Percentiles rank a stretch among this genome's conserved stretches.
Evolutionary conservation across 1,140 invertebrate species (phyloP).

Genomic region (Antheraea pernyi): DNA sequence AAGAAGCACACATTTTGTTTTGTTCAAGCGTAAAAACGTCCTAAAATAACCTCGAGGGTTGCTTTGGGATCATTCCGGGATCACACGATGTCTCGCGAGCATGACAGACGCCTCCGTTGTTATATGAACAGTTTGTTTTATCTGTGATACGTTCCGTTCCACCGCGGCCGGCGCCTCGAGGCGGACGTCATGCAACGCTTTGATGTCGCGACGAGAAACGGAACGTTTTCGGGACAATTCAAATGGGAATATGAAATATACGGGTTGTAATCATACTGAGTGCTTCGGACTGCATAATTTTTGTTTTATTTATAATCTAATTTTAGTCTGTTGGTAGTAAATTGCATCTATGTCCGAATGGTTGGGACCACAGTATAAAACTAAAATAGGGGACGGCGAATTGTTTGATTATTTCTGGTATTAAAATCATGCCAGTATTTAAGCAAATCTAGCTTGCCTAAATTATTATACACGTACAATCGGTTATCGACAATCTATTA

Average conservation of each 20-base stretch:
- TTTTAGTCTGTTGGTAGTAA: too few relatives aligned
- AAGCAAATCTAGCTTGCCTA: too few relatives aligned
- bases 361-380: too few relatives aligned
- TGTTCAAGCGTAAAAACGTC: background rate
- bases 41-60: background rate
- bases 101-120: background rate
- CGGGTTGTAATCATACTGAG: background rate
- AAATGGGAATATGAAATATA: background rate
- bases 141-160: background rate
- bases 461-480: too few relatives aligned
- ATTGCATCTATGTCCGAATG: too few relatives aligned
- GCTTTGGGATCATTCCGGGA: background rate
- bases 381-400: too few relatives aligned
- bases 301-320: background rate
- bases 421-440: too few relatives aligned
- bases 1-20: background rate
- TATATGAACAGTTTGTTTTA: background rate
- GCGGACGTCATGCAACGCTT: background rate
- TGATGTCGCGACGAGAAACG: background rate
- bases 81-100: background rate
- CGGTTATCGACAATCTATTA: too few relatives aligned
- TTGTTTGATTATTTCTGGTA: too few relatives aligned
- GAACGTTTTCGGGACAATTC: background rate
- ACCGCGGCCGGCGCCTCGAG: background rate
- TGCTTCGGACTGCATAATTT: background rate